Evolutionary conservation across 2,888 invertebrate species (phyloP).

Genomic region (Gonocerus acuteangulatus): DNA sequence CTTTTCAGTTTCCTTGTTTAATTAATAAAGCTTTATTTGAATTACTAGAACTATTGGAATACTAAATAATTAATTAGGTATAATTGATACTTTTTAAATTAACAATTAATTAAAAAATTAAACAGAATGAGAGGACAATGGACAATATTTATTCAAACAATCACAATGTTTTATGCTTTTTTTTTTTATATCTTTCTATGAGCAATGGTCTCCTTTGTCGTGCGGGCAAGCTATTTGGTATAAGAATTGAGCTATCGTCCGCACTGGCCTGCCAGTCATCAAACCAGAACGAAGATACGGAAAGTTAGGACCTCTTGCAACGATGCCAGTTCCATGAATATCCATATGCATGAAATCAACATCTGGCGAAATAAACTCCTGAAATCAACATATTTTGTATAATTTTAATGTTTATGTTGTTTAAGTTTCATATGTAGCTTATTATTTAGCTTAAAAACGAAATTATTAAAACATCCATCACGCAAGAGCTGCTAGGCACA

Average conservation of each 20-base stretch:
- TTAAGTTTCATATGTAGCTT: too few relatives aligned
- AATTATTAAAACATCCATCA: too few relatives aligned
- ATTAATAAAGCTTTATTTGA: too few relatives aligned
- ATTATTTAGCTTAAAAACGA: too few relatives aligned
- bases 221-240: conserved; percentile 32
- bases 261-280: conserved; percentile 33
- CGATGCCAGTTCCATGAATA: conserved; percentile 31
- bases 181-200: conserved; percentile 15
- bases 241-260: conserved; percentile 31
- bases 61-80: too few relatives aligned
- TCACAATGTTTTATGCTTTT: neutral
- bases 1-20: too few relatives aligned
- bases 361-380: conserved; percentile 34
- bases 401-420: too few relatives aligned
- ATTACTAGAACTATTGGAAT: too few relatives aligned
- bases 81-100: too few relatives aligned
- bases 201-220: conserved; percentile 36
- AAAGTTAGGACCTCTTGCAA: conserved; percentile 36
- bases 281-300: conserved; percentile 35
- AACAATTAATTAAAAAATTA: too few relatives aligned
- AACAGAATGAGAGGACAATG: neutral
- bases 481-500: too few relatives aligned
- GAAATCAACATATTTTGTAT: neutral
- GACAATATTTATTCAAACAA: conserved; percentile 2
- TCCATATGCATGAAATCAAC: conserved; percentile 40